phyloP scores from a whole-genome alignment of 2,113 vertebrate genomes.

The Gulo gulo region DNA sequence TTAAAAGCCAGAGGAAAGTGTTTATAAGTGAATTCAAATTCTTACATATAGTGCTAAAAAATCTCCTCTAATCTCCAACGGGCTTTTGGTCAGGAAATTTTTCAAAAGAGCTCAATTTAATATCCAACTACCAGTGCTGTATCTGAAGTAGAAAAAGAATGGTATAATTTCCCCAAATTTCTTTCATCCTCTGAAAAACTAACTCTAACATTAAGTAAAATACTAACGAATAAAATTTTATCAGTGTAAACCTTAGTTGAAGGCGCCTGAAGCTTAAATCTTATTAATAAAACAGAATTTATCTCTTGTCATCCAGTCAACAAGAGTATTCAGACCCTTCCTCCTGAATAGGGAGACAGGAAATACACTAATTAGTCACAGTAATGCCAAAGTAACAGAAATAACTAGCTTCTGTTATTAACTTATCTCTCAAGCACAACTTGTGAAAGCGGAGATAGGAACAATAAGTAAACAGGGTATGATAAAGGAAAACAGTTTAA shows the following conservation, averaged over 20 bases:
- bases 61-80: background rate
- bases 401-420: background rate
- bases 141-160: background rate
- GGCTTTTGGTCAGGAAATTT: background rate
- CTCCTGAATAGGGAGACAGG: background rate
- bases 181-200: background rate
- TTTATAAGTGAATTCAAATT: background rate
- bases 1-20: background rate
- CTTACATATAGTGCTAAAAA: background rate
- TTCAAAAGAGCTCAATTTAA: background rate
- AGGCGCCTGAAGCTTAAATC: background rate
- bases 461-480: background rate
- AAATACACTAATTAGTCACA: background rate
- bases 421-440: constrained; percentile 17
- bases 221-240: background rate
- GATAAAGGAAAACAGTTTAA: background rate
- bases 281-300: background rate
- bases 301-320: background rate
- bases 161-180: background rate
- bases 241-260: background rate
- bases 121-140: background rate
- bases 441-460: constrained; percentile 27
- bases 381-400: background rate
- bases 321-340: background rate
- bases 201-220: background rate